Conservation (phyloP, 2,888 invertebrate genomes). For the Allacma fusca region DNA sequence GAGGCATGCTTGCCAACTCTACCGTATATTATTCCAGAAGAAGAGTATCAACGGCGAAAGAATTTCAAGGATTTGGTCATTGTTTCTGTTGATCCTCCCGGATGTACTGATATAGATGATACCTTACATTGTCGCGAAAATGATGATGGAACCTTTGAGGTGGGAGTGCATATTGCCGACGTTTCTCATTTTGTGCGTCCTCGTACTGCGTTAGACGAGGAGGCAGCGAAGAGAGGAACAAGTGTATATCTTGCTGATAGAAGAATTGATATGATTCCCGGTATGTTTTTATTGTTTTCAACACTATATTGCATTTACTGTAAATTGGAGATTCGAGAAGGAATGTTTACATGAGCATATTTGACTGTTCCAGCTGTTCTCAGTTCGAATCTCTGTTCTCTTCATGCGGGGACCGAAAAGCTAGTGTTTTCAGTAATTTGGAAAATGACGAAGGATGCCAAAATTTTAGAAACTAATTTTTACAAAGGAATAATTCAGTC, state of each 20-base stretch:
- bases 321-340: neutral
- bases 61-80: slow-evolving; percentile 86
- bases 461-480: slow-evolving; percentile 81
- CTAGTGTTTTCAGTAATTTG: slow-evolving; percentile 96
- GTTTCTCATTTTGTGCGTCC: slow-evolving; percentile 97
- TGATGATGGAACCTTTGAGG: slow-evolving; percentile 77
- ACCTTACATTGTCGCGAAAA: slow-evolving; percentile 88
- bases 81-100: slow-evolving; percentile 97
- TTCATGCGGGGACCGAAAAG: slow-evolving; percentile 87
- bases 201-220: slow-evolving; percentile 87
- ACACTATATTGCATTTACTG: too few species aligned
- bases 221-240: slow-evolving; percentile 92
- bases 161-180: slow-evolving; percentile 98
- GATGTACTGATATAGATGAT: slow-evolving; percentile 99
- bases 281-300: slow-evolving; percentile 61
- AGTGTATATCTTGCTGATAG: slow-evolving; percentile 96
- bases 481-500: slow-evolving; percentile 93
- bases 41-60: slow-evolving; percentile 78
- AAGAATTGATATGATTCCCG: slow-evolving; percentile 85
- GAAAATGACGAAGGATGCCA: slow-evolving; percentile 86
- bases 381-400: slow-evolving; percentile 94
- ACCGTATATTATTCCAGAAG: slow-evolving; percentile 87
- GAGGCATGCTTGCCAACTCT: slow-evolving; percentile 86
- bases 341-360: slow-evolving; percentile 27
- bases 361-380: slow-evolving; percentile 65